These are phyloP conservation scores for Parthenolecanium corni DNA, from an alignment of 2,888 invertebrate species.

Conservation along the genomic window DNA sequence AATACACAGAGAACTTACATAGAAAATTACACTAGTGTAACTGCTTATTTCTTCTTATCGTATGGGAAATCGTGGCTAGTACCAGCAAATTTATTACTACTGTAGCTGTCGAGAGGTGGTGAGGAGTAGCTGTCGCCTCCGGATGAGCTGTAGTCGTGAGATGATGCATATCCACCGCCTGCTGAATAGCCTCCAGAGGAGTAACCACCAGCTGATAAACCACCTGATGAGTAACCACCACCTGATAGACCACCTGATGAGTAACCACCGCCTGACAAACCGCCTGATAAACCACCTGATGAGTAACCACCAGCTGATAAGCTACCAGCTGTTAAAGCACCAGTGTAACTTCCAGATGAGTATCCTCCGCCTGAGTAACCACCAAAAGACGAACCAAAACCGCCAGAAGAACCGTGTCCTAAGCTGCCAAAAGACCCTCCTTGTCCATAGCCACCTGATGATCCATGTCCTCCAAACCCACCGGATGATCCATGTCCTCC, in stretches of 20 bases:
- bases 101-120: neutral
- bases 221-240: neutral
- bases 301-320: too few relatives aligned
- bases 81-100: neutral
- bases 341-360: too few relatives aligned
- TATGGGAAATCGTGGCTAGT: neutral
- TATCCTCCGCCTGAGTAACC: too few relatives aligned
- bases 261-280: neutral
- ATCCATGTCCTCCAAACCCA: too few relatives aligned
- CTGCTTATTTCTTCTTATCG: neutral
- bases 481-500: too few relatives aligned
- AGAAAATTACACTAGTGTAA: too few relatives aligned
- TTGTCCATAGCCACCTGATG: too few relatives aligned
- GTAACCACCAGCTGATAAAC: neutral
- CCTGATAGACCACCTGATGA: neutral
- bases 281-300: neutral
- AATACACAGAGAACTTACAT: too few relatives aligned
- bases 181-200: neutral
- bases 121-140: conserved; percentile 2
- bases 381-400: too few relatives aligned
- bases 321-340: too few relatives aligned
- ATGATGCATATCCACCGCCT: neutral
- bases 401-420: too few relatives aligned
- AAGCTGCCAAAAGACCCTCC: too few relatives aligned
- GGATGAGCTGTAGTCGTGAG: neutral